Evolutionary conservation across 1,140 invertebrate species (phyloP), one percentile per base, ranked within the genome.

Genomic region (Psix sp.): DNA sequence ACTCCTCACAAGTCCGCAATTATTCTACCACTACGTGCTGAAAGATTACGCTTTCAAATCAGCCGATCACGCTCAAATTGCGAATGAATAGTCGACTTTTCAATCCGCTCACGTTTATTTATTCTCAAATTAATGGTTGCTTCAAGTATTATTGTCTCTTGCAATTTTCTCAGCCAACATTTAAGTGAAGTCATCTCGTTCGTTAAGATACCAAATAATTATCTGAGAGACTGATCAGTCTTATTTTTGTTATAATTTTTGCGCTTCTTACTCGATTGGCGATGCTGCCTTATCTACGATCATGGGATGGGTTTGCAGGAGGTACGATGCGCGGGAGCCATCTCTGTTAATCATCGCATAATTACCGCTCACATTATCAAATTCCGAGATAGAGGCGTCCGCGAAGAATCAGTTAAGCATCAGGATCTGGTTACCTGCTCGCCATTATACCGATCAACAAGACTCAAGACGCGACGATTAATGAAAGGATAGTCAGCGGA

Each of bases 311-410:
- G 63, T 66, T 79, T 36, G 73, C 77, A 79, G 78, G 78, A 79
- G 74, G 77, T 72, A 80, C 75, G 79, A 80, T 82, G 82, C 82
- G 84, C 85, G 83, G 85, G 82, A 86, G 85, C 84, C 83, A 84
- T 85, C 82, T 84, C 84, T 83, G 83, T 86, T 86, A 86, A 86
- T 86, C 85, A 86, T 84, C 83, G 81, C 79, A 78, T 86, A 86
- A 86, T 86, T 86, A 86, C 82, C 79, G 76, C 77, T 84, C 80
- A 81, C 84, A 85, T 86, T 85, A 86, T 86, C 84, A 85, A 84
- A 86, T 86, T 81, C 77, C 73, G 77, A 84, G 84, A 86, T 86
- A 84, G 75, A 76, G 74, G 78, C 63, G 57, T 52, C 63, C 56
- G 46, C 65, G 43, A 57, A 71, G 77, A 83, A 84, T 85, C 80